Evolutionary conservation across 92 coral and sea anemone species (phyloP), one percentile per base, ranked within the genome.

Genomic region (Palythoa grandis): DNA sequence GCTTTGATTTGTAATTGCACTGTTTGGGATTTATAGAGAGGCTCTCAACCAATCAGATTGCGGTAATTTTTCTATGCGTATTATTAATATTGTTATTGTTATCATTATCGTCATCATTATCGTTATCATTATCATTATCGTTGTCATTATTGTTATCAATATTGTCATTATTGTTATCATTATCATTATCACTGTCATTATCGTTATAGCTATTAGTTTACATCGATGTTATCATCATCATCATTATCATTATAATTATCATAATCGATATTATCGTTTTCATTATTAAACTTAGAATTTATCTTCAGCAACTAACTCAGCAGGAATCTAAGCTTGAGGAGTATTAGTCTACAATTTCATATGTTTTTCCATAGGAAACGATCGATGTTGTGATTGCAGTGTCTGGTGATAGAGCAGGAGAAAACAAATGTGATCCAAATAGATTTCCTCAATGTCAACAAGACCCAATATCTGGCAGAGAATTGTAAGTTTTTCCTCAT

Each of bases 361-460:
- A 24, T 63, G 9, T 43, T 20, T 61, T 23, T 16, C 19, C 15
- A 25, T 9, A 79, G 83, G 83, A 79, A 61, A 40, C 50, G 35
- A 79, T 79, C 23, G 72, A 86, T 60, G 47, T 74, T 74, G 72
- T 74, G 25, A 23, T 60, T 19, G 75, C 77, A 16, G 84, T 82
- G 16, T 86, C 87, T 52, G 67, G 39, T 57, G 73, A 77, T 16
- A 61, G 57, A 9, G 54, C 77, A 20, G 70, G 53, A 79, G 60
- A 82, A 43, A 89, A 85, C 22, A 77, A 83, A 50, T 23, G 48
- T 12, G 82, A 82, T 0, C 73, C 88, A 60, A 90, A 20, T 13
- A 90, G 91, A 1, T 82, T 78, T 52, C 84, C 83, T 50, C 67
- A 70, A 20, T 74, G 77, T 29, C 86, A 77, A 61, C 61, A 66